Evolutionary conservation across 1,140 invertebrate species (phyloP).

Genomic region (Gryllus bimaculatus): DNA sequence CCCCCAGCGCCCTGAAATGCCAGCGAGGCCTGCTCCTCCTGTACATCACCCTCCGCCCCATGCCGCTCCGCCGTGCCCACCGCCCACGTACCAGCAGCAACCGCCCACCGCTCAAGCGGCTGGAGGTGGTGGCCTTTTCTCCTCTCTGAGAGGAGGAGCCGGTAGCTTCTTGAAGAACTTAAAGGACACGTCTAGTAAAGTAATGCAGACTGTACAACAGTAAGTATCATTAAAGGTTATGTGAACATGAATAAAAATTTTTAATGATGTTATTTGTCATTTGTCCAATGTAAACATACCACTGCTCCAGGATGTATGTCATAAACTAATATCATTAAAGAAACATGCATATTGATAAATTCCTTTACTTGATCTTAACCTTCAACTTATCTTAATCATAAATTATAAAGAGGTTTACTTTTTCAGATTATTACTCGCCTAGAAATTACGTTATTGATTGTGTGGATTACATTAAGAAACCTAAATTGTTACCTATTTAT

Average conservation of each 20-base stretch:
- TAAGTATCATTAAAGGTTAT: constrained; percentile 41
- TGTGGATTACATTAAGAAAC: too few species aligned
- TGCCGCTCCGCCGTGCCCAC: constrained; percentile 29
- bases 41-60: constrained; percentile 33
- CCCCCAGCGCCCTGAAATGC: neutral
- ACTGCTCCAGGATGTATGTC: too few species aligned
- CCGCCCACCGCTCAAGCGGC: constrained; percentile 15
- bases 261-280: too few species aligned
- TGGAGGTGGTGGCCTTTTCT: constrained; percentile 55
- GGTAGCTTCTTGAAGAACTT: constrained; percentile 85
- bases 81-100: constrained; percentile 28
- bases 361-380: too few species aligned
- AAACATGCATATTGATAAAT: too few species aligned
- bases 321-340: too few species aligned
- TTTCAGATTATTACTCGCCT: too few species aligned
- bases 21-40: constrained; percentile 26
- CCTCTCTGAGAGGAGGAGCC: constrained; percentile 70
- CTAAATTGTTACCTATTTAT: too few species aligned
- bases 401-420: too few species aligned
- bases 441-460: too few species aligned
- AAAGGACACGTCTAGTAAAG: constrained; percentile 91
- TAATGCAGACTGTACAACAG: constrained; percentile 93
- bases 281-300: too few species aligned
- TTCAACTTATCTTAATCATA: too few species aligned
- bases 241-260: neutral